A percentile compares a stretch with the other conserved stretches of the same genome.
phyloP scores from a whole-genome alignment of 2,888 invertebrate species.

The Tromatobia lineatoria region DNA sequence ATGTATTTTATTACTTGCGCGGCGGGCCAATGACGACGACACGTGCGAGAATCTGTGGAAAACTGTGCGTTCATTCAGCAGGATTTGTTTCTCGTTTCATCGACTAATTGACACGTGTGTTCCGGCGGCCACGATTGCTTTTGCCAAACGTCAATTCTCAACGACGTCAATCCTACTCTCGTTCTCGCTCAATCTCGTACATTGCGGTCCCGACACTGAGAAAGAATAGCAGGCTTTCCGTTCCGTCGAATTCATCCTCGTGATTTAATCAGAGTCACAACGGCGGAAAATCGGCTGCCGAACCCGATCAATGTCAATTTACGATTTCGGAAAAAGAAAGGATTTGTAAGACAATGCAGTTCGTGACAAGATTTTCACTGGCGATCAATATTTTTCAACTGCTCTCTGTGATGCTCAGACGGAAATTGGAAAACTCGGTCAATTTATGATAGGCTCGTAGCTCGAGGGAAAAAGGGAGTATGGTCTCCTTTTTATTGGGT shows the following conservation, averaged over 20 bases:
- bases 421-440: conserved; percentile 66
- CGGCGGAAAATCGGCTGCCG: conserved; percentile 36
- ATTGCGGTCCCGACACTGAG: conserved; percentile 27
- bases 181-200: conserved; percentile 45
- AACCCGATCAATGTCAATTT: conserved; percentile 12
- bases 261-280: conserved; percentile 35
- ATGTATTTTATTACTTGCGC: conserved; percentile 53
- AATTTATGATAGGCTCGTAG: conserved; percentile 65
- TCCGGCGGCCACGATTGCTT: conserved; percentile 44
- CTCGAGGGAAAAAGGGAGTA: conserved; percentile 16
- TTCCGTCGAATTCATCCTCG: conserved; percentile 16
- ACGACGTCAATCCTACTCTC: conserved; percentile 52
- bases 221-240: conserved; percentile 3
- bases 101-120: conserved; percentile 79
- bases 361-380: neutral
- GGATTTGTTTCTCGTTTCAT: conserved; percentile 75
- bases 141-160: conserved; percentile 56
- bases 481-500: conserved; percentile 61
- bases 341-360: neutral
- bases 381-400: conserved; percentile 8
- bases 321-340: neutral
- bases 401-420: neutral
- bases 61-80: conserved; percentile 58
- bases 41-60: conserved; percentile 54
- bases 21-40: conserved; percentile 55